These are phyloP conservation scores for Xenops minutus DNA, from an alignment of 2,797 vertebrate species.

Conservation along the genomic window DNA sequence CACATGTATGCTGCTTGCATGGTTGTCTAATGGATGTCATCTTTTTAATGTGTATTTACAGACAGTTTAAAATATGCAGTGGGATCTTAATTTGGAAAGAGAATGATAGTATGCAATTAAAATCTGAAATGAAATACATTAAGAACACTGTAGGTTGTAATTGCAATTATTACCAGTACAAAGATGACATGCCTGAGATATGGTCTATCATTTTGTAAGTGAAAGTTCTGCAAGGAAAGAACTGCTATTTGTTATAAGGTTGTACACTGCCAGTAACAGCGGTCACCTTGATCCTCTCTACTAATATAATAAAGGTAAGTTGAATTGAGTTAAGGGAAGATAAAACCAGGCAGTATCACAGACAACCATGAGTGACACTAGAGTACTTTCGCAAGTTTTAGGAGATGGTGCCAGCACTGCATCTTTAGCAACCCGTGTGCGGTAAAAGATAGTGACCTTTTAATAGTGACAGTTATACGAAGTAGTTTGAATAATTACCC, in stretches of 20 bases:
- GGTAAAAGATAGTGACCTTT: slow-evolving; percentile 68
- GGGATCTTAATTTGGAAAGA: slow-evolving; percentile 38
- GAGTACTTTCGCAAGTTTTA: not conserved
- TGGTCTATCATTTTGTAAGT: not conserved
- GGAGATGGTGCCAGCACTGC: not conserved
- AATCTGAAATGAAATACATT: slow-evolving; percentile 40
- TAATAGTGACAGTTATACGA: slow-evolving; percentile 68
- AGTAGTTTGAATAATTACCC: slow-evolving; percentile 65
- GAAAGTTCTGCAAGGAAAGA: slow-evolving; percentile 12
- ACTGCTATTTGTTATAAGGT: not conserved
- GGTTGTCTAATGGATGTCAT: slow-evolving; percentile 16
- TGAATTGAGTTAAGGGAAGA: not conserved
- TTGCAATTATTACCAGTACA: slow-evolving; percentile 34
- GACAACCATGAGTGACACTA: not conserved
- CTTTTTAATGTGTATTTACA: slow-evolving; percentile 43
- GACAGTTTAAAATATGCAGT: slow-evolving; percentile 40
- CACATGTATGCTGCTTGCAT: not conserved
- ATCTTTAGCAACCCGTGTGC: slow-evolving; percentile 8
- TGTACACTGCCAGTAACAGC: not conserved
- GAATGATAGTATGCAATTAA: slow-evolving; percentile 57
- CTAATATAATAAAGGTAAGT: not conserved
- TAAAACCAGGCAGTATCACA: not conserved
- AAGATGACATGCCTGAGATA: not conserved
- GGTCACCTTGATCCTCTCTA: not conserved
- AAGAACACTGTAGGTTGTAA: slow-evolving; percentile 50